Conservation (phyloP, 2,113 vertebrate genomes). For the Pimephales promelas region DNA sequence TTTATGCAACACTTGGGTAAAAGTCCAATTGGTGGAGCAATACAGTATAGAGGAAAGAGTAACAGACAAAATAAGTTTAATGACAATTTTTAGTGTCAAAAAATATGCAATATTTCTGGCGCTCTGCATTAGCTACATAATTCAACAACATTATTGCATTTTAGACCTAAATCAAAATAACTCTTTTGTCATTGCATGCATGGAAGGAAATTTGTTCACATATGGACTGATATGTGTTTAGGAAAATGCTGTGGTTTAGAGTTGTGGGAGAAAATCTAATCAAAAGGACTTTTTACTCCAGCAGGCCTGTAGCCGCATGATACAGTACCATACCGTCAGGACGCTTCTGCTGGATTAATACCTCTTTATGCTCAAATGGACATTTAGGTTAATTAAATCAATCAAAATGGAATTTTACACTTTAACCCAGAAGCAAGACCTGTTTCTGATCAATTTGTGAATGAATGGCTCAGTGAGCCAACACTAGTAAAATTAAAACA, state of each 20-base stretch:
- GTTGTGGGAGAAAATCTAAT: conserved; percentile 5
- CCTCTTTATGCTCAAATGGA: conserved; percentile 25
- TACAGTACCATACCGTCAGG: background rate
- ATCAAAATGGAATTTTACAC: conserved; percentile 12
- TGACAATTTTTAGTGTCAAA: background rate
- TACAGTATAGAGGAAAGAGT: no score
- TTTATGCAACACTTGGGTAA: no score
- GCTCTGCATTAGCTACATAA: background rate
- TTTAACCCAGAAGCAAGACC: background rate
- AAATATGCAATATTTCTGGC: background rate
- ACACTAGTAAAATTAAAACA: conserved; percentile 41
- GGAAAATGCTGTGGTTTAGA: background rate
- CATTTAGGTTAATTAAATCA: conserved; percentile 47
- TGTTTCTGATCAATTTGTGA: conserved; percentile 19
- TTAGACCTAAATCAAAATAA: background rate
- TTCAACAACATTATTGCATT: background rate
- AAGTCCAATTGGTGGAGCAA: no score
- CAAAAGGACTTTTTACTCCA: background rate
- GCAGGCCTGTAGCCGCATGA: background rate
- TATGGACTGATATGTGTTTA: background rate
- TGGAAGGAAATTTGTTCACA: background rate
- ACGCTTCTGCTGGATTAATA: background rate
- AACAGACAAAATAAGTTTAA: background rate
- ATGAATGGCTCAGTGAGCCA: conserved; percentile 16
- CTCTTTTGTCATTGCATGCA: background rate